Conservation (phyloP, 1,140 invertebrate species). For the Patella vulgata region DNA sequence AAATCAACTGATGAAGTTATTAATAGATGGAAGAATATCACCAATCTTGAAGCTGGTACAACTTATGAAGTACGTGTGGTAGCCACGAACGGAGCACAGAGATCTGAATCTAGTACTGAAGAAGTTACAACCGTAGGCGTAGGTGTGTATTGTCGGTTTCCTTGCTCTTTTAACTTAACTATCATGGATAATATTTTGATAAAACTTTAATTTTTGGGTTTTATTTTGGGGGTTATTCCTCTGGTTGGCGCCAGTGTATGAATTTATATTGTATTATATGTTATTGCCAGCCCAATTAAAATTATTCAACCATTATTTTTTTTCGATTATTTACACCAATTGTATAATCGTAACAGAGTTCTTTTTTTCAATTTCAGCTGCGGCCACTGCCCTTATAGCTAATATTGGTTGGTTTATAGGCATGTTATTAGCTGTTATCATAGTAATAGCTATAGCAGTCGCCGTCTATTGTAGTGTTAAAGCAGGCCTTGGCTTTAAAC, state of each 20-base stretch:
- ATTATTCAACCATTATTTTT: too few relatives aligned
- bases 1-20: conserved; percentile 53
- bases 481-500: conserved; percentile 24
- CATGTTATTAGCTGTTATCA: conserved; percentile 93
- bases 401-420: conserved; percentile 96
- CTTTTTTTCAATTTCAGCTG: conserved; percentile 31
- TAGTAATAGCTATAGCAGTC: conserved; percentile 90
- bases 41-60: conserved; percentile 86
- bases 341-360: too few relatives aligned
- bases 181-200: conserved; percentile 17
- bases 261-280: too few relatives aligned
- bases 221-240: conserved; percentile 18
- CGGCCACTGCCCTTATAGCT: conserved; percentile 72
- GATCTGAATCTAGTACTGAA: conserved; percentile 37
- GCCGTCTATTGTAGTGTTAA: conserved; percentile 77
- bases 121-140: conserved; percentile 43
- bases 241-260: too few relatives aligned
- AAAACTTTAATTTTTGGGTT: conserved; percentile 9
- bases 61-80: conserved; percentile 89
- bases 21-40: conserved; percentile 68
- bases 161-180: conserved; percentile 11
- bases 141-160: conserved; percentile 30
- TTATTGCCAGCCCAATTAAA: too few relatives aligned
- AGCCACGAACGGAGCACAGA: conserved; percentile 84
- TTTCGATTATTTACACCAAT: too few relatives aligned